A percentile compares a stretch with the other conserved stretches of the same genome.
These are phyloP conservation scores for Tuta absoluta DNA, from an alignment of 2,888 invertebrate genomes.

Conservation along the genomic window DNA sequence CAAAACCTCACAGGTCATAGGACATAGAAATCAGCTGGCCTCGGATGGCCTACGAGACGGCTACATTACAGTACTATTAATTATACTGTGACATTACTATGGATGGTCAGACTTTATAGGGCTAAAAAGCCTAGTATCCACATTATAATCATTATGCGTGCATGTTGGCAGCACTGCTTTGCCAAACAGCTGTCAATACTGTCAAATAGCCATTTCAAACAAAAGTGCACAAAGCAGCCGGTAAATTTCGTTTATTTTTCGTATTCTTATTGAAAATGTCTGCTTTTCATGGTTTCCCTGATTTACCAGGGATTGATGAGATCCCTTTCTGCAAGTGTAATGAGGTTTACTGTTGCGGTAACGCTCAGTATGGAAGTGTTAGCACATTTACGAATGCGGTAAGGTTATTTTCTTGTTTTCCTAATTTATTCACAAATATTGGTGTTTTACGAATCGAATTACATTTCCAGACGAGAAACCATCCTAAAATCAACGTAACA, in stretches of 20 bases:
- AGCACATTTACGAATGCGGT: slow-evolving; percentile 81
- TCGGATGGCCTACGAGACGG: too few relatives aligned
- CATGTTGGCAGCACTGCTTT: slow-evolving; percentile 3
- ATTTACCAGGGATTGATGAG: slow-evolving; percentile 75
- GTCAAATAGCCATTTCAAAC: neutral
- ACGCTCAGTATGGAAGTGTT: slow-evolving; percentile 79
- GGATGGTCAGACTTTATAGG: too few relatives aligned
- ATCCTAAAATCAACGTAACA: slow-evolving; percentile 87
- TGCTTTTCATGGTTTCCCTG: slow-evolving; percentile 76
- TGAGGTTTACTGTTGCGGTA: slow-evolving; percentile 82
- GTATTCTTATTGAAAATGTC: slow-evolving; percentile 61
- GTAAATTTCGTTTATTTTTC: neutral
- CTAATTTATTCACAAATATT: slow-evolving; percentile 5
- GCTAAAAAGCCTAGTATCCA: too few relatives aligned
- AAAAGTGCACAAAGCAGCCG: neutral
- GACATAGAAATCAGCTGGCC: too few relatives aligned
- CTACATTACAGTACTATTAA: too few relatives aligned
- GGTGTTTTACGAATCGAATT: slow-evolving; percentile 23
- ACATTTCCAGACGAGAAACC: slow-evolving; percentile 80
- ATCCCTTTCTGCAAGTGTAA: slow-evolving; percentile 83
- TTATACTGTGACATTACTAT: too few relatives aligned
- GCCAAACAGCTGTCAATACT: neutral
- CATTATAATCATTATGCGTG: too few relatives aligned
- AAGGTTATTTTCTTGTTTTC: slow-evolving; percentile 60
- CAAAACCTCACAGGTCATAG: too few relatives aligned